phyloP scores from a whole-genome alignment of 2,888 invertebrate species.

The Drosophila mercatorum region DNA sequence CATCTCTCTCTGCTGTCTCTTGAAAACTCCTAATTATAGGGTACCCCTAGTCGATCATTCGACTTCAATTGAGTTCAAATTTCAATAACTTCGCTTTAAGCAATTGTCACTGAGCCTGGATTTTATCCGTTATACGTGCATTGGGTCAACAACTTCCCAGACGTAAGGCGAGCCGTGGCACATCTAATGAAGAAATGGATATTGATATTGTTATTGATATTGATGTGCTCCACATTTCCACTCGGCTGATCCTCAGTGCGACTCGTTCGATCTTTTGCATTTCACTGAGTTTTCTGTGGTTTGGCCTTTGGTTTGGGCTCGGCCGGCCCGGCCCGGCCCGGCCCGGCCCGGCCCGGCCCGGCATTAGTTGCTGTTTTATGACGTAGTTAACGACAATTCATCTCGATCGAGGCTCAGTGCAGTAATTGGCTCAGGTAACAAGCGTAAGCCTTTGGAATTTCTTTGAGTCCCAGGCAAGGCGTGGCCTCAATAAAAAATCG shows the following conservation, averaged over 20 bases:
- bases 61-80: background rate
- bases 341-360: background rate
- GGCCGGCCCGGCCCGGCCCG: background rate
- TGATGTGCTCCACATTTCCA: conserved; percentile 67
- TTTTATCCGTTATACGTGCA: conserved; percentile 56
- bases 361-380: conserved; percentile 24
- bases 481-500: conserved; percentile 18
- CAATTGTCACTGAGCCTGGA: conserved; percentile 46
- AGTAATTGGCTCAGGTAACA: conserved; percentile 41
- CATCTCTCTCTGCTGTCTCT: background rate
- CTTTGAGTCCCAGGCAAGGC: conserved; percentile 1
- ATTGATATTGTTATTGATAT: conserved; percentile 53
- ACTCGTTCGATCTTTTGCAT: conserved; percentile 37
- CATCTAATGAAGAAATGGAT: conserved; percentile 41
- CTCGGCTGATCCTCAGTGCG: conserved; percentile 38
- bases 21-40: background rate
- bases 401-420: conserved; percentile 22
- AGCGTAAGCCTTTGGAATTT: conserved; percentile 18
- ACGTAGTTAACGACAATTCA: conserved; percentile 3
- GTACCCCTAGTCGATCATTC: background rate
- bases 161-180: conserved; percentile 38
- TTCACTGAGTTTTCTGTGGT: conserved; percentile 64
- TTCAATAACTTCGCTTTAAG: conserved; percentile 2
- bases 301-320: conserved; percentile 51
- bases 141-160: conserved; percentile 66